These are phyloP conservation scores for Ginglymostoma cirratum DNA, from an alignment of 2,113 vertebrate species.

Conservation along the genomic window DNA sequence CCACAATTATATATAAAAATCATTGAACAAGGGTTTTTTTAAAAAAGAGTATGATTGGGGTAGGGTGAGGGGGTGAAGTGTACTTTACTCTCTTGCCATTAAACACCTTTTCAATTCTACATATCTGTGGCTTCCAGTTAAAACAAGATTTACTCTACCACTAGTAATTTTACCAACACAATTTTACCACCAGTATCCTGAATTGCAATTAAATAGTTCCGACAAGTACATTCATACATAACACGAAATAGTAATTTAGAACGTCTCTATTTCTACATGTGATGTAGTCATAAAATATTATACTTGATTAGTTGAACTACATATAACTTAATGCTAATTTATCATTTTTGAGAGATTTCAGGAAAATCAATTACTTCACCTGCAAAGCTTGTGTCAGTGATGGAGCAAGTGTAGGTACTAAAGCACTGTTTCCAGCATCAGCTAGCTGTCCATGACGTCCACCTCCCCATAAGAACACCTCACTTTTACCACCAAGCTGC, in stretches of 20 bases:
- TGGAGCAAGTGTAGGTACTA: conserved; percentile 56
- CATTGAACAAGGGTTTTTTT: no score
- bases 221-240: background rate
- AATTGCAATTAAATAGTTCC: background rate
- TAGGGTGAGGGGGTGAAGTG: no score
- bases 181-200: background rate
- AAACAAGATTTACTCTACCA: background rate
- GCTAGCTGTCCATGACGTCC: conserved; percentile 66
- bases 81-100: no score
- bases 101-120: no score
- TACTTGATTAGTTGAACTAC: background rate
- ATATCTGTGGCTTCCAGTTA: background rate
- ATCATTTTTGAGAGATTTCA: background rate
- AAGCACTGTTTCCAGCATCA: conserved; percentile 58
- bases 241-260: background rate
- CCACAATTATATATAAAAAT: no score
- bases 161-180: background rate
- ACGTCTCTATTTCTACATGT: background rate
- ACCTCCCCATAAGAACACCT: conserved; percentile 67
- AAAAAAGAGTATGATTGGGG: no score
- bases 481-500: conserved; percentile 67
- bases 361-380: conserved; percentile 46
- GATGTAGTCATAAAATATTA: background rate
- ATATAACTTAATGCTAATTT: background rate
- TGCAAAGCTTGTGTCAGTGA: conserved; percentile 64